Evolutionary conservation across 2,888 invertebrate species (phyloP).

Genomic region (Pristionchus fissidentatus): DNA sequence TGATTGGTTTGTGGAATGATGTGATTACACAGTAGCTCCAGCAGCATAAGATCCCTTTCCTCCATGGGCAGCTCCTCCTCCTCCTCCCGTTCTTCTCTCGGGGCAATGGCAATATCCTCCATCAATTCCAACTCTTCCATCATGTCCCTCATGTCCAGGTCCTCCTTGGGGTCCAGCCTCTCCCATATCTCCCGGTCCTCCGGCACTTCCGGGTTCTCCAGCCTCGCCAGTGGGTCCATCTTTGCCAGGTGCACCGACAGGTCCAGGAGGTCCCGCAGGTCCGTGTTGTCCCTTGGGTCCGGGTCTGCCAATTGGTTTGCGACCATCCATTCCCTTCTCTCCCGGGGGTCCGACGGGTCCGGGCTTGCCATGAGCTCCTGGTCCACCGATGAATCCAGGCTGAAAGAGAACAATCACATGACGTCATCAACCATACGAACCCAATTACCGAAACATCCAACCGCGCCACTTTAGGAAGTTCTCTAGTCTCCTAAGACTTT

Average conservation of each 20-base stretch:
- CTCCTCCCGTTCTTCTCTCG: slow-evolving; percentile 56
- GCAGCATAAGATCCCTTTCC: slow-evolving; percentile 33
- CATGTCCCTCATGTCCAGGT: slow-evolving; percentile 60
- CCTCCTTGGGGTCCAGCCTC: slow-evolving; percentile 67
- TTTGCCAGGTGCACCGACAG: slow-evolving; percentile 66
- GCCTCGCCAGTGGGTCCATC: slow-evolving; percentile 56
- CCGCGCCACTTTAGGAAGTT: too few relatives aligned
- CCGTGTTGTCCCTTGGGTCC: slow-evolving; percentile 71
- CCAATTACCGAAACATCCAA: too few relatives aligned
- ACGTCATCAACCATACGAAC: too few relatives aligned
- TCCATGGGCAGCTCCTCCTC: not conserved
- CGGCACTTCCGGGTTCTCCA: slow-evolving; percentile 63
- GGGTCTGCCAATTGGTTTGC: slow-evolving; percentile 71
- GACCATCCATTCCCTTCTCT: slow-evolving; percentile 72
- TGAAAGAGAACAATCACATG: too few relatives aligned
- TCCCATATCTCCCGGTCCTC: slow-evolving; percentile 63
- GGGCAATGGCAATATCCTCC: slow-evolving; percentile 51
- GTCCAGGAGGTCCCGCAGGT: slow-evolving; percentile 52
- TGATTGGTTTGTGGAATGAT: too few relatives aligned
- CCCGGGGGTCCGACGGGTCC: slow-evolving; percentile 66
- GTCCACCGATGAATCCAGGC: slow-evolving; percentile 57
- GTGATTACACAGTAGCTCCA: not conserved
- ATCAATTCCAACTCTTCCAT: slow-evolving; percentile 58
- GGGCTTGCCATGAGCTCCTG: slow-evolving; percentile 63
- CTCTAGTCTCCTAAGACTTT: too few relatives aligned